Evolutionary conservation across 2,888 invertebrate genomes (phyloP).

Genomic region (Pharmacophagus antenor): DNA sequence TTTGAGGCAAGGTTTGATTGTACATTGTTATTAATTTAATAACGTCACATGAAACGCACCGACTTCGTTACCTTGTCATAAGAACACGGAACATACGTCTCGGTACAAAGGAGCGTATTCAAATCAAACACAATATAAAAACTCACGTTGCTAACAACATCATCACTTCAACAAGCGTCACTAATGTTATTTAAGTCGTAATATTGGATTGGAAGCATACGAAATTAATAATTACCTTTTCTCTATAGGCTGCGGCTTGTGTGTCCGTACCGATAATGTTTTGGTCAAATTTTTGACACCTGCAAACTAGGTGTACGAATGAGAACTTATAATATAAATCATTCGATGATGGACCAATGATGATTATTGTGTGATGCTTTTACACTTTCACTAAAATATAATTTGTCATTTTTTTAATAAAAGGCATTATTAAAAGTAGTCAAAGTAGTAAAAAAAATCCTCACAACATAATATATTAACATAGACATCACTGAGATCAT

Average conservation of each 20-base stretch:
- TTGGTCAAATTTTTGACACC: slow-evolving; percentile 50
- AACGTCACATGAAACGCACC: slow-evolving; percentile 23
- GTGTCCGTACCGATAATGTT: slow-evolving; percentile 41
- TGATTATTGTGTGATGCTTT: slow-evolving; percentile 15
- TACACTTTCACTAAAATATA: neutral
- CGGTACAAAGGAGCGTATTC: slow-evolving; percentile 54
- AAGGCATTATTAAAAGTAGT: no score
- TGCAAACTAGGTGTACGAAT: slow-evolving; percentile 38
- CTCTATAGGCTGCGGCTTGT: slow-evolving; percentile 49
- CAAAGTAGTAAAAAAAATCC: no score
- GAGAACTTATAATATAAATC: slow-evolving; percentile 7
- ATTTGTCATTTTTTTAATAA: neutral
- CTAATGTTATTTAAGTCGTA: slow-evolving; percentile 63
- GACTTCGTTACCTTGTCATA: slow-evolving; percentile 23
- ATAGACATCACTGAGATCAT: no score
- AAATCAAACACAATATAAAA: slow-evolving; percentile 63
- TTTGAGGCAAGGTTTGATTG: slow-evolving; percentile 10
- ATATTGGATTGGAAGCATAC: slow-evolving; percentile 73
- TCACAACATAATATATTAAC: no score
- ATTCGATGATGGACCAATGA: slow-evolving; percentile 13
- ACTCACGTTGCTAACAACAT: slow-evolving; percentile 67
- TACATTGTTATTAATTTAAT: slow-evolving; percentile 27
- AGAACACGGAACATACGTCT: slow-evolving; percentile 43
- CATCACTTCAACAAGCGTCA: slow-evolving; percentile 64
- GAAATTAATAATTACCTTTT: slow-evolving; percentile 71